Evolutionary conservation across 1,140 invertebrate species (phyloP).

Genomic region (Drosophila arizonae): DNA sequence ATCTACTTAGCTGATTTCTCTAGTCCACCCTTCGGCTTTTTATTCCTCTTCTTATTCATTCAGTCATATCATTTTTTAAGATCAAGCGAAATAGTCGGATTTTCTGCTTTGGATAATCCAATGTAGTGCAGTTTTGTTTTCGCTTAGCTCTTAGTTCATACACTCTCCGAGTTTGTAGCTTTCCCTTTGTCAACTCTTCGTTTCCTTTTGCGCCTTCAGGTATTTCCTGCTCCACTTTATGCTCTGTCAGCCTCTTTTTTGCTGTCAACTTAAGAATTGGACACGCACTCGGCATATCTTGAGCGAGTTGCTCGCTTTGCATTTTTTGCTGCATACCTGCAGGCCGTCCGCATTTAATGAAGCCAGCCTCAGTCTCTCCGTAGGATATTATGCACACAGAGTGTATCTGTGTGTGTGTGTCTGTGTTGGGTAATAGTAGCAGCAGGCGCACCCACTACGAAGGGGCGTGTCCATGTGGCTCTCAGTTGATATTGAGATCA

Average conservation of each 20-base stretch:
- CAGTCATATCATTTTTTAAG: neutral
- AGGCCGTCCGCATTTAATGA: slow-evolving; percentile 50
- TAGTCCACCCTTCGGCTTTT: neutral
- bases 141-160: slow-evolving; percentile 18
- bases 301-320: slow-evolving; percentile 31
- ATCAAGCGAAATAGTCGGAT: neutral
- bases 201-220: slow-evolving; percentile 8
- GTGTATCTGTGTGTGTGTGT: neutral
- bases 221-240: slow-evolving; percentile 2
- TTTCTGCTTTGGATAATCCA: neutral
- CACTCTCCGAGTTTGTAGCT: neutral
- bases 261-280: slow-evolving; percentile 47
- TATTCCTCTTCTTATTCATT: neutral
- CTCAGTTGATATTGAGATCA: slow-evolving; percentile 17
- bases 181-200: slow-evolving; percentile 22
- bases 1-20: neutral
- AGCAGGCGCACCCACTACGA: neutral
- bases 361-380: slow-evolving; percentile 1
- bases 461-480: slow-evolving; percentile 4
- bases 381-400: neutral
- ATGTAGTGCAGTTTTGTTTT: slow-evolving; percentile 13
- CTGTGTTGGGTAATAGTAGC: too few relatives aligned
- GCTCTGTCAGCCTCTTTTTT: slow-evolving; percentile 18
- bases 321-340: slow-evolving; percentile 24
- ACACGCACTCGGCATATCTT: slow-evolving; percentile 50